Evolutionary conservation across 1,140 invertebrate genomes (phyloP), one percentile per base, ranked within the genome.

Genomic region (Drosophila rufa): DNA sequence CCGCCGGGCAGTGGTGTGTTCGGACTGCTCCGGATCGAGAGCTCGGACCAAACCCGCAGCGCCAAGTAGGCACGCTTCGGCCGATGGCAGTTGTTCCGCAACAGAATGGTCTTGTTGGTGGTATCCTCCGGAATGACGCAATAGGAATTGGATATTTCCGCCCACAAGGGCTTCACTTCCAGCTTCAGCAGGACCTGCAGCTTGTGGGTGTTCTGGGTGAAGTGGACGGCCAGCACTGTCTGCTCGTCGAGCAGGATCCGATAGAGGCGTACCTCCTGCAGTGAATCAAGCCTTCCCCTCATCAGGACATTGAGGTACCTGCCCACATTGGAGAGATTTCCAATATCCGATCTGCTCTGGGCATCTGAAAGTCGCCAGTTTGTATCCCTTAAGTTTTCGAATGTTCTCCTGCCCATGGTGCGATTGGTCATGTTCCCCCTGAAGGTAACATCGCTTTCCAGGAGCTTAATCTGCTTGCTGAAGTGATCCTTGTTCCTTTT

Each of bases 81-180:
- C 0, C 7, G 0, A 1, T 0, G 0, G 9, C 82, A 86, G 5
- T 79, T 85, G 27, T 85, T 85, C 2, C 75, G 79, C 17, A 85
- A 8, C 7, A 85, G n/a, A 11, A 85, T 5, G 0, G 47, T 70
- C 14, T 25, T 64, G 7, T 68, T 59, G 0, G 0, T 25, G 1
- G 55, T 42, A 4, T n/a, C 1, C 2, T 45, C 30, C 0, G 60
- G 64, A 1, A 84, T 57, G 12, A 12, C 36, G 19, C 82, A 84
- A 0, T 9, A n/a, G 8, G 67, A 62, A 0, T 33, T 6, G 5
- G 17, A 19, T 5, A 85, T 27, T 12, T 45, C 11, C 17, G 2
- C 0, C 65, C 65, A 46, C 8, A 81, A 14, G 0, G 82, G 82
- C 5, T 42, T 53, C 0, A 4, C 0, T 2, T 17, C 46, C 0